Conservation (phyloP, 1,140 invertebrate species). For the Spodoptera frugiperda region DNA sequence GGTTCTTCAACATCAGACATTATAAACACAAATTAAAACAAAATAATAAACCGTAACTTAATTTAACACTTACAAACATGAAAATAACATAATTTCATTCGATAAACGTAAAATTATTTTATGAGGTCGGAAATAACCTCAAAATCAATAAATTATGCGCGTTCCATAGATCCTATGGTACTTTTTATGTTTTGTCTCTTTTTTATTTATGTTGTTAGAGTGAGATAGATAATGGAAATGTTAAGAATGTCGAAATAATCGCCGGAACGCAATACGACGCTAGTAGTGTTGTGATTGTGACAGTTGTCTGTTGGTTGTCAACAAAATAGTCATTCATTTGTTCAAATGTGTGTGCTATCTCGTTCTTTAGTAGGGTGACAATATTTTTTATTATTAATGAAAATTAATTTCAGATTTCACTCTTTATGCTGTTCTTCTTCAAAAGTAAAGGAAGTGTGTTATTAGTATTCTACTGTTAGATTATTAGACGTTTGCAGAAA, state of each 20-base stretch:
- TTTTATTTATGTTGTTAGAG: not conserved
- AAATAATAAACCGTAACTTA: not conserved
- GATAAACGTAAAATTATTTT: not conserved
- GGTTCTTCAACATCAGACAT: constrained; percentile 68
- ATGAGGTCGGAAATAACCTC: constrained; percentile 5
- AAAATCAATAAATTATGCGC: constrained; percentile 13
- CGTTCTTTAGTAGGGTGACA: too few species aligned
- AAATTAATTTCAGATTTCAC: too few species aligned
- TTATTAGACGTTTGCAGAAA: too few species aligned
- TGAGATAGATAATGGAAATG: not conserved
- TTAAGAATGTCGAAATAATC: not conserved
- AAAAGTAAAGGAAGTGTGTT: too few species aligned
- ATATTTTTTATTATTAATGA: too few species aligned
- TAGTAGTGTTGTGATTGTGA: constrained; percentile 1
- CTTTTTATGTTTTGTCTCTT: constrained; percentile 9
- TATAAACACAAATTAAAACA: constrained; percentile 20
- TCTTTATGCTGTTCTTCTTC: too few species aligned
- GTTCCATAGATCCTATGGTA: not conserved
- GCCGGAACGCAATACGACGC: not conserved
- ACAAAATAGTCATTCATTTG: not conserved
- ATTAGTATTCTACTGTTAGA: too few species aligned
- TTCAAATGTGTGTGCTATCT: too few species aligned
- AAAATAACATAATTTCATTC: constrained; percentile 2
- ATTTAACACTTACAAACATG: not conserved
- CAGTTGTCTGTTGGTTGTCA: not conserved